These are phyloP conservation scores for Carabus problematicus DNA, from an alignment of 2,888 invertebrate species.

Conservation along the genomic window DNA sequence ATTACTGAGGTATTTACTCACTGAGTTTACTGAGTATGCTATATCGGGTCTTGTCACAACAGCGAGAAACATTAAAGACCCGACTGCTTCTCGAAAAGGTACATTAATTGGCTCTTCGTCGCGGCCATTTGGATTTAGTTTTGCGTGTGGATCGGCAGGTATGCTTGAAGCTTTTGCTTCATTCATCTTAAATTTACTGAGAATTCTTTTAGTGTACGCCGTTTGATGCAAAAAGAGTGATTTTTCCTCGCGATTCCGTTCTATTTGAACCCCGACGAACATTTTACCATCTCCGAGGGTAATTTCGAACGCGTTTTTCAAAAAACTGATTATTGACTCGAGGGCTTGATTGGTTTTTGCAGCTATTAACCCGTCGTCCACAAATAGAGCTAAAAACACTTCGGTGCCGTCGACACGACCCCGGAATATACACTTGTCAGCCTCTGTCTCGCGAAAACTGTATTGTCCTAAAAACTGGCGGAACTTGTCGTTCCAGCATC, in stretches of 20 bases:
- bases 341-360: conserved; percentile 25
- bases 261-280: conserved; percentile 46
- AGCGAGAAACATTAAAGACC: conserved; percentile 28
- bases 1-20: conserved; percentile 24
- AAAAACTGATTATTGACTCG: conserved; percentile 31
- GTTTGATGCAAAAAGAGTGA: conserved; percentile 18
- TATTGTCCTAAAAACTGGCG: not conserved
- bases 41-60: conserved; percentile 29
- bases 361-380: conserved; percentile 46
- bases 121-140: not conserved
- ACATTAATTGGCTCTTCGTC: not conserved
- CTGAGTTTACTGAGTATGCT: conserved; percentile 25
- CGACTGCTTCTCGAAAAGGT: conserved; percentile 25
- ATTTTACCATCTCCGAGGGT: conserved; percentile 31
- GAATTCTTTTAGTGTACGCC: conserved; percentile 16
- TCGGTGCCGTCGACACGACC: not conserved
- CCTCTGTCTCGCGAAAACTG: conserved; percentile 8
- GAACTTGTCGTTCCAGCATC: conserved; percentile 46
- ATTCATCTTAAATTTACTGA: conserved; percentile 26
- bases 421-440: conserved; percentile 22
- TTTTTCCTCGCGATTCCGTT: conserved; percentile 14
- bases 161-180: conserved; percentile 25
- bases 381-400: conserved; percentile 44
- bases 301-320: conserved; percentile 41
- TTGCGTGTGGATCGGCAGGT: conserved; percentile 35